These are phyloP conservation scores for Drosophila bipectinata DNA, from an alignment of 1,140 invertebrate genomes.

Conservation along the genomic window DNA sequence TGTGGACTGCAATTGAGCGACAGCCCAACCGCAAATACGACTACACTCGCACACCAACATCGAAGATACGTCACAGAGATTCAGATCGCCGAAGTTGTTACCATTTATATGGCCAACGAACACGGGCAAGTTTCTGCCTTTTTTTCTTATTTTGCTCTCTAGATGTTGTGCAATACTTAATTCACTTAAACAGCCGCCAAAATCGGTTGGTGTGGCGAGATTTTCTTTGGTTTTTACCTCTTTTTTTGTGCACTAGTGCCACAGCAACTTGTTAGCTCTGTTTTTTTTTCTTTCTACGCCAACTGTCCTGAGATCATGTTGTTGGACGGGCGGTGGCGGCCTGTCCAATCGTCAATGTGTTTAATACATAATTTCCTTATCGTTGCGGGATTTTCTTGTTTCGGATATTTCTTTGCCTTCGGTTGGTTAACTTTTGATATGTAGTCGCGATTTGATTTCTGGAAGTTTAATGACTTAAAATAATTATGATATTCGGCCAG, in stretches of 20 bases:
- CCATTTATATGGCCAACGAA: slow-evolving; percentile 80
- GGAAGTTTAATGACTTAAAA: slow-evolving; percentile 77
- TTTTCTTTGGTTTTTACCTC: slow-evolving; percentile 49
- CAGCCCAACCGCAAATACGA: slow-evolving; percentile 37
- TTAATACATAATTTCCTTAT: slow-evolving; percentile 81
- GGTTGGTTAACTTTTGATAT: slow-evolving; percentile 57
- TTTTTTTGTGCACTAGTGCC: slow-evolving; percentile 25
- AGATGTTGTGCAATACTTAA: slow-evolving; percentile 75
- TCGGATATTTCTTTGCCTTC: slow-evolving; percentile 14
- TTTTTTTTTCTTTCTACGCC: slow-evolving; percentile 57
- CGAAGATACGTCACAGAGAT: slow-evolving; percentile 34
- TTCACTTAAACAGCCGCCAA: slow-evolving; percentile 77
- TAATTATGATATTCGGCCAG: slow-evolving; percentile 72
- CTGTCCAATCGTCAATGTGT: slow-evolving; percentile 72
- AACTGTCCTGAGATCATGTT: slow-evolving; percentile 64
- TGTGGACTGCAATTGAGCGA: slow-evolving; percentile 72
- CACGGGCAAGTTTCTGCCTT: slow-evolving; percentile 60
- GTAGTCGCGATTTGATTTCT: slow-evolving; percentile 70
- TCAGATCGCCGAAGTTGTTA: slow-evolving; percentile 69
- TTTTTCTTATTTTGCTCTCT: slow-evolving; percentile 20
- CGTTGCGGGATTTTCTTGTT: slow-evolving; percentile 54
- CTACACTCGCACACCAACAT: slow-evolving; percentile 19
- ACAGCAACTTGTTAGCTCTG: slow-evolving; percentile 71
- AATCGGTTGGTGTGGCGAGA: slow-evolving; percentile 70
- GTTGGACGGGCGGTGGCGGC: slow-evolving; percentile 51